These are phyloP conservation scores for Oreochromis mossambicus DNA, from an alignment of 2,797 vertebrate genomes.

Conservation along the genomic window DNA sequence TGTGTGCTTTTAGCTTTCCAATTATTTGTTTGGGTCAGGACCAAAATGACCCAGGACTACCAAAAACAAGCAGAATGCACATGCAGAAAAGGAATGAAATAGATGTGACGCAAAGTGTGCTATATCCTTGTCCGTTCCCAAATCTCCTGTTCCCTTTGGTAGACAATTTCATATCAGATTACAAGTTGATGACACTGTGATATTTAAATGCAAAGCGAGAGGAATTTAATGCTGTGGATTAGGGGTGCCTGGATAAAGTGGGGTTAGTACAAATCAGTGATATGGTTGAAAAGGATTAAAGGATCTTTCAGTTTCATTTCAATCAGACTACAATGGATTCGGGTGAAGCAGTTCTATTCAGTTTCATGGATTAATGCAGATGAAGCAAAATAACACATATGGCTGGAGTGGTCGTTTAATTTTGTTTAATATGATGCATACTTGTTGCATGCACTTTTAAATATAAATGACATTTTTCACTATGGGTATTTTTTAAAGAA, in stretches of 20 bases:
- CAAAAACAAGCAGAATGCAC: background rate
- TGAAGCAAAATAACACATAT: background rate
- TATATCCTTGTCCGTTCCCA: background rate
- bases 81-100: background rate
- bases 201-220: slow-evolving; percentile 34
- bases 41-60: background rate
- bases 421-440: slow-evolving; percentile 11
- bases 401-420: background rate
- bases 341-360: background rate
- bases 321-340: slow-evolving; percentile 12
- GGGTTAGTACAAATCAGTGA: slow-evolving; percentile 37
- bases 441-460: background rate
- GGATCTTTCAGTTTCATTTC: slow-evolving; percentile 50
- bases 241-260: slow-evolving; percentile 27
- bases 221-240: slow-evolving; percentile 33
- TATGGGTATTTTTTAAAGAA: background rate
- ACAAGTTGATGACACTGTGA: slow-evolving; percentile 14
- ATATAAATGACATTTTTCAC: background rate
- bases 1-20: slow-evolving; percentile 9
- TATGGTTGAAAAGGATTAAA: slow-evolving; percentile 46
- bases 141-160: background rate
- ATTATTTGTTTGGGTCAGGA: slow-evolving; percentile 30
- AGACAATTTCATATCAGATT: slow-evolving; percentile 32
- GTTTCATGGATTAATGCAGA: slow-evolving; percentile 23
- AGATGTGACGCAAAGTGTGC: background rate